Evolutionary conservation across 2,888 invertebrate species (phyloP).

Genomic region (Brachycybe producta): DNA sequence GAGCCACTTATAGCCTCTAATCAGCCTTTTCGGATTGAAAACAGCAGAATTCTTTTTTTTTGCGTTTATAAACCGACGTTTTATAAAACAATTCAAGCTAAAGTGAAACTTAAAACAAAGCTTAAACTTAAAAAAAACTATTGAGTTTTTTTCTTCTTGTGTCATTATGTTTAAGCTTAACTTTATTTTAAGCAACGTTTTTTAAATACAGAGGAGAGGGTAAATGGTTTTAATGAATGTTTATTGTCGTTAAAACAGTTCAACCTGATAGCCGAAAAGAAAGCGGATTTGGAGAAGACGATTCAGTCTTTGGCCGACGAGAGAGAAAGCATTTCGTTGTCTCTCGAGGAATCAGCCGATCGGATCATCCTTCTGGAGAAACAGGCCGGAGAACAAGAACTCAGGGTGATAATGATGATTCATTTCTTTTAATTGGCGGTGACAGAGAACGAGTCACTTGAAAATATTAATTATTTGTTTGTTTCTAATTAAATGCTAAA

Average conservation of each 20-base stretch:
- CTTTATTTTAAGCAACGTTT: too few species aligned
- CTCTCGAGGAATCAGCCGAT: conserved; percentile 80
- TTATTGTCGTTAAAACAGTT: too few species aligned
- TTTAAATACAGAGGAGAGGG: too few species aligned
- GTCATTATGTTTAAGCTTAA: too few species aligned
- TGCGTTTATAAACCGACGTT: too few species aligned
- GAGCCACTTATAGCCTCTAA: neutral
- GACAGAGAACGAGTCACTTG: neutral
- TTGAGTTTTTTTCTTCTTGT: too few species aligned
- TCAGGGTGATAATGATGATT: conserved; percentile 38
- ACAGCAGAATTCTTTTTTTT: neutral
- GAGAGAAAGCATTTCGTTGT: conserved; percentile 60
- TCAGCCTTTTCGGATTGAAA: too few species aligned
- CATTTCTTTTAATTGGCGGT: neutral
- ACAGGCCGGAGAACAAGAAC: conserved; percentile 64
- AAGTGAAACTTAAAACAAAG: too few species aligned
- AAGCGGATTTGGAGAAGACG: conserved; percentile 68
- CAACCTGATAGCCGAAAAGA: conserved; percentile 65
- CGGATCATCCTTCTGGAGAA: conserved; percentile 69
- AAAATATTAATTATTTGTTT: neutral
- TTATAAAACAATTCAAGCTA: too few species aligned
- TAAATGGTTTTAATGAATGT: too few species aligned
- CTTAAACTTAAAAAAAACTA: too few species aligned
- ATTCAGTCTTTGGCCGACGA: conserved; percentile 62
- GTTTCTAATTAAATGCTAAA: too few species aligned